Evolutionary conservation across 2,888 invertebrate genomes (phyloP), one percentile per base, ranked within the genome.

Genomic region (Tromatobia lineatoria): DNA sequence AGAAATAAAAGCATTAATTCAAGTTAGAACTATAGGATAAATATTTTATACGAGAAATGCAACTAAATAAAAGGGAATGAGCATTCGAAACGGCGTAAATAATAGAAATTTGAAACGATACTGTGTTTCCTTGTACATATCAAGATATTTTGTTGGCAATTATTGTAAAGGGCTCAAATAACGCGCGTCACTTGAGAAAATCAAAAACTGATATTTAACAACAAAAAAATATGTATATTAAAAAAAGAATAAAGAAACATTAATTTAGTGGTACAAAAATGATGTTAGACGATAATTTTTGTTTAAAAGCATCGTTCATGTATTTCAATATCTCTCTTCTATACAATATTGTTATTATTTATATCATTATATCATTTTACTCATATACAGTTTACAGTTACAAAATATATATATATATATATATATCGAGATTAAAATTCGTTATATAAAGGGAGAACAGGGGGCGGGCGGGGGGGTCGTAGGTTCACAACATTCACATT

Each of bases 291-390:
- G 90, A 91, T 91, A 90, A 92, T 93, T 82, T 85, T 85, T 85
- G 91, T 93, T 93, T 92, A 93, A 93, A 93, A 93, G 93, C 93
- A 93, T 93, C 90, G 92, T 93, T 93, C 93, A 93, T 93, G 93
- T 93, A 93, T 93, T 93, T 93, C 93, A 93, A 93, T 93, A 93
- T 93, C 93, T 93, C 93, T 93, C 91, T 93, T 93, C 93, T 93
- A 93, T 93, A 93, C 93, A 93, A 92, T 93, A 91, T 93, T 91
- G 90, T 91, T 90, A 89, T 92, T 89, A 90, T 92, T 90, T 92
- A 89, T 90, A 93, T 93, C 90, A 91, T 92, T 92, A 91, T 92
- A 91, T 92, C 90, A 93, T 92, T 90, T 91, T 89, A 89, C 90
- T 91, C 92, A 93, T 93, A 91, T 93, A 93, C 91, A 93, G 91